Evolutionary conservation across 2,888 invertebrate species (phyloP).

Genomic region (Hypercompe scribonia): DNA sequence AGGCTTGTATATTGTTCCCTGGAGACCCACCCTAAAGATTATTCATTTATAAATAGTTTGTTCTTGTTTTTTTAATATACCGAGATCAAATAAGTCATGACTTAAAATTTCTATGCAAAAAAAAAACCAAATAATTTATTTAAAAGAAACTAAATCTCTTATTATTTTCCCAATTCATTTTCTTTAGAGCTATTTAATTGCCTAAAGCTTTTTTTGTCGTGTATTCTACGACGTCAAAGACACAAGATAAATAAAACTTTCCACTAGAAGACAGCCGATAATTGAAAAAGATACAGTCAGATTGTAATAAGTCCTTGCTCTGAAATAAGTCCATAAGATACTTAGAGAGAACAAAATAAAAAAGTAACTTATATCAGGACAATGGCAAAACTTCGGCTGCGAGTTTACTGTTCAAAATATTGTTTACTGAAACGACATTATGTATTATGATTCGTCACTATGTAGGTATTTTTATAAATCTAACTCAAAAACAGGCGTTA

Average conservation of each 20-base stretch:
- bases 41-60: not conserved
- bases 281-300: conserved; percentile 5
- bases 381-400: not conserved
- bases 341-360: conserved; percentile 9
- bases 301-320: conserved; percentile 13
- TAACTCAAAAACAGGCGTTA: not conserved
- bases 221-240: conserved; percentile 11
- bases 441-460: not conserved
- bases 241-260: conserved; percentile 16
- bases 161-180: conserved; percentile 10
- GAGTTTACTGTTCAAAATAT: not conserved
- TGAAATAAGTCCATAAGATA: conserved; percentile 11
- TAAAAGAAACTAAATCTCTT: conserved; percentile 5
- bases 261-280: conserved; percentile 7
- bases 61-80: not conserved
- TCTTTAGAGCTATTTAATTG: conserved; percentile 6
- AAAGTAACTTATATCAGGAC: conserved; percentile 6
- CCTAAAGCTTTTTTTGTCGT: conserved; percentile 10
- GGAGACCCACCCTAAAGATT: not conserved
- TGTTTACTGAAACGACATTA: not conserved
- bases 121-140: not conserved
- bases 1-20: too few species aligned
- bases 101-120: not conserved
- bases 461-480: not conserved
- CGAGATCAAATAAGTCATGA: not conserved